Percentiles rank a stretch among this genome's conserved stretches.
Evolutionary conservation across 2,888 invertebrate species (phyloP).

Genomic region (Eudemis profundana): DNA sequence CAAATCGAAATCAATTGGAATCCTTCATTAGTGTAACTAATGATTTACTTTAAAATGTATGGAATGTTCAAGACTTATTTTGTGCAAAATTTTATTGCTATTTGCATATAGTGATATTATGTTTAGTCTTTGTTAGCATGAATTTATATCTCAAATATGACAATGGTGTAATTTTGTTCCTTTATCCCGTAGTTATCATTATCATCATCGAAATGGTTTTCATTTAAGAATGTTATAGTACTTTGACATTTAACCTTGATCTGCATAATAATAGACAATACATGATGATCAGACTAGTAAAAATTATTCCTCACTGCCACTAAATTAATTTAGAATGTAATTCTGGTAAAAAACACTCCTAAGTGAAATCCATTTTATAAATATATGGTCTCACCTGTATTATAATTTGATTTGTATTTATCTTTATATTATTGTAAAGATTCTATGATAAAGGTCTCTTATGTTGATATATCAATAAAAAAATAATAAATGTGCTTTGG

Average conservation of each 20-base stretch:
- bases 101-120: constrained; percentile 77
- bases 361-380: constrained; percentile 73
- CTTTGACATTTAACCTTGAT: constrained; percentile 1
- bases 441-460: constrained; percentile 79
- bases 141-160: constrained; percentile 65
- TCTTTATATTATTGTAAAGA: constrained; percentile 73
- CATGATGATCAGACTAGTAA: constrained; percentile 48
- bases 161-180: constrained; percentile 76
- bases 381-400: constrained; percentile 82
- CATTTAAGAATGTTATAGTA: constrained; percentile 41
- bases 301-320: constrained; percentile 73
- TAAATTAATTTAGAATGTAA: constrained; percentile 63
- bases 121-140: constrained; percentile 71
- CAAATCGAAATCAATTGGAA: constrained; percentile 59
- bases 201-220: constrained; percentile 67
- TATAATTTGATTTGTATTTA: constrained; percentile 80
- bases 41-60: constrained; percentile 67
- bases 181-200: constrained; percentile 62
- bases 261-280: constrained; percentile 44
- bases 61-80: constrained; percentile 73
- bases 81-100: constrained; percentile 68
- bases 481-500: constrained; percentile 62
- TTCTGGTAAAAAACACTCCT: constrained; percentile 68
- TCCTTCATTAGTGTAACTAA: constrained; percentile 74
- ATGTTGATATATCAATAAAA: constrained; percentile 82